These are phyloP conservation scores for Coturnix japonica DNA, from an alignment of 2,113 vertebrate species.

Conservation along the genomic window DNA sequence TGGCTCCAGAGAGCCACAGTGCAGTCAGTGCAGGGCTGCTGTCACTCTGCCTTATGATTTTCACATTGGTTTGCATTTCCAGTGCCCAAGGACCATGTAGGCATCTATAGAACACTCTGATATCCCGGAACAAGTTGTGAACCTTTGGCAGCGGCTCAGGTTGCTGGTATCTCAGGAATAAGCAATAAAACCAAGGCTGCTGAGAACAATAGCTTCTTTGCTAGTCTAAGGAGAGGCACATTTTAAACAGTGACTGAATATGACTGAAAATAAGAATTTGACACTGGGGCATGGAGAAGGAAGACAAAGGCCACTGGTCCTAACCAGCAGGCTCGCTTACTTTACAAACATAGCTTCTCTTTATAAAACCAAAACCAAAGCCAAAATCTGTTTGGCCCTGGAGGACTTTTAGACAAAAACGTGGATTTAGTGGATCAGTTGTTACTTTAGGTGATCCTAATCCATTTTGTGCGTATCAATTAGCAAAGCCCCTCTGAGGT, in stretches of 20 bases:
- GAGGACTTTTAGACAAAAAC: neutral
- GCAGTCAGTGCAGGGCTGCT: neutral
- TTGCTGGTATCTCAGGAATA: neutral
- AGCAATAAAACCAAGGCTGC: neutral
- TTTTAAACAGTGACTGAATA: slow-evolving; percentile 2
- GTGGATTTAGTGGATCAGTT: neutral
- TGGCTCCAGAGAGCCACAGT: neutral
- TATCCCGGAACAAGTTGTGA: neutral
- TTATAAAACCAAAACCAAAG: neutral
- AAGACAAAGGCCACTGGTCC: neutral
- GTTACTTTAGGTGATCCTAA: neutral
- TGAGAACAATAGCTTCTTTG: neutral
- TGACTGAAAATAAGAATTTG: neutral
- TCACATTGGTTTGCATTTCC: neutral
- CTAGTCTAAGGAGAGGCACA: neutral
- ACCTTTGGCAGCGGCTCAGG: neutral
- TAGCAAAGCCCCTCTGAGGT: neutral
- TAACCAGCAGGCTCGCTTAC: neutral
- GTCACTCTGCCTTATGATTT: neutral
- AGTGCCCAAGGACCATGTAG: neutral
- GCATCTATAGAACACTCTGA: neutral
- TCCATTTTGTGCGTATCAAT: neutral
- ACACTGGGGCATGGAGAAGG: neutral
- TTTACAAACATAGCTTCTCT: neutral
- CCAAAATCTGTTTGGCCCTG: neutral